Conservation (phyloP, 1,140 invertebrate genomes). For the Drosophila subobscura region DNA sequence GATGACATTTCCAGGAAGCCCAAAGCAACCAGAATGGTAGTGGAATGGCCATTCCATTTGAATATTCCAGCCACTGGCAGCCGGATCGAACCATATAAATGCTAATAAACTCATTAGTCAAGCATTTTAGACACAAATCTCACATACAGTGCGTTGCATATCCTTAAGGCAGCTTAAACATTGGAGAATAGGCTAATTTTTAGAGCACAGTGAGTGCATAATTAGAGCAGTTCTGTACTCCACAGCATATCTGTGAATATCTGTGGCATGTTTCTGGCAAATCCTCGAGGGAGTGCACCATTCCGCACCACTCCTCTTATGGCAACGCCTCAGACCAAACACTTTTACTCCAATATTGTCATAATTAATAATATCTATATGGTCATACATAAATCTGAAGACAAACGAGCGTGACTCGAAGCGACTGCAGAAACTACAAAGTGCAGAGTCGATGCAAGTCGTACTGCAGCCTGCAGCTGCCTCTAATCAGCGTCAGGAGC, state of each 20-base stretch:
- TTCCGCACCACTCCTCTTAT: conserved; percentile 11
- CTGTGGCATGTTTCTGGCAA: neutral
- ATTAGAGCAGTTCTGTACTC: neutral
- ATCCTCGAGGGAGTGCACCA: conserved; percentile 36
- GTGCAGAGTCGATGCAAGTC: conserved; percentile 7
- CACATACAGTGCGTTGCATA: conserved; percentile 10
- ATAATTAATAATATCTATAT: conserved; percentile 77
- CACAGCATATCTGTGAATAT: conserved; percentile 3
- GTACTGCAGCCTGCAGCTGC: conserved; percentile 25
- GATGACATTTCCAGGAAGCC: conserved; percentile 42
- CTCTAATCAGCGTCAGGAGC: conserved; percentile 72
- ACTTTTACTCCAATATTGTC: conserved; percentile 80
- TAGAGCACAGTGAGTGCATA: neutral
- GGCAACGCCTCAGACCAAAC: conserved; percentile 44
- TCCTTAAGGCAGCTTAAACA: neutral
- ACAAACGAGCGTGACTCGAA: conserved; percentile 38
- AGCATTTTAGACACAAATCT: conserved; percentile 46
- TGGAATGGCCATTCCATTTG: conserved; percentile 48
- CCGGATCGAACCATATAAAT: conserved; percentile 37
- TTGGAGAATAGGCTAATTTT: neutral
- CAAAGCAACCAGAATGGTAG: conserved; percentile 1
- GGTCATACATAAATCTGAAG: conserved; percentile 51
- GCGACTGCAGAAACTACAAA: conserved; percentile 18
- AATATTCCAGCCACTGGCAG: conserved; percentile 38
- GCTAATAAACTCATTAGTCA: conserved; percentile 78